Base-by-base conservation (phyloP, 2,888 invertebrate genomes). In the Entomobrya proxima region DNA sequence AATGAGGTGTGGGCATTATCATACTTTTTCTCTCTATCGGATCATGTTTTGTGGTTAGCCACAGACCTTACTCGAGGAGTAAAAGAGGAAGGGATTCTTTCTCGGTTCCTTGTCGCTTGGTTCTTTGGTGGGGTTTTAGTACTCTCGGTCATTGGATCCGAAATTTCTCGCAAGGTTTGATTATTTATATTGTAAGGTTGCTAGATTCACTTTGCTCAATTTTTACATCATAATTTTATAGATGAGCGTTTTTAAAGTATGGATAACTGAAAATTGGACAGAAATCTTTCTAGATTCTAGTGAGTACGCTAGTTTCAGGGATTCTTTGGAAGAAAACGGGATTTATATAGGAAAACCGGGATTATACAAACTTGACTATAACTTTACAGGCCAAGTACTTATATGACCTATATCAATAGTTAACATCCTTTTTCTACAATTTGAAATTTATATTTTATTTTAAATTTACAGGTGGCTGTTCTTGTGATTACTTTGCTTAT, bases 141-240 rank as follows among this genome's bases (percentile, higher is more conserved):
- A 4, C 67, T 83, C 0, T 24, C 52, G n/a, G 18, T 69, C 7
- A 15, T 50, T 24, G 76, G 67, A 3, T 21, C 83, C 0, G 83
- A 83, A 74, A 18, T 81, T 30, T 74, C 58, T 81, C 37, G 81
- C 5, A 74, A 81, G 81, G 81, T 81, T 74, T n/a, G 1, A 35
- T 15, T 32, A 32, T 64, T 35, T 64, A 64, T 32, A 64, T 35
- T 64, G n/a, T 35, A 2, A 64, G 44, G 15, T 7, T 67, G n/a
- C 7, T n/a, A 40, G 24, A 44, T n/a, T n/a, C 9, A 40, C 21
- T 35, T 35, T n/a, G 7, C 32, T 40, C 27, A 9, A 67, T 37
- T 44, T n/a, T 69, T 5, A 18, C 15, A 24, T 61, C 13, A 21
- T 27, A 40, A 4, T 74, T 74, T 77, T 11, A 11, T 44, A 83